Evolutionary conservation across 2,113 vertebrate species (phyloP).

Genomic region (Aegotheles bennettii): DNA sequence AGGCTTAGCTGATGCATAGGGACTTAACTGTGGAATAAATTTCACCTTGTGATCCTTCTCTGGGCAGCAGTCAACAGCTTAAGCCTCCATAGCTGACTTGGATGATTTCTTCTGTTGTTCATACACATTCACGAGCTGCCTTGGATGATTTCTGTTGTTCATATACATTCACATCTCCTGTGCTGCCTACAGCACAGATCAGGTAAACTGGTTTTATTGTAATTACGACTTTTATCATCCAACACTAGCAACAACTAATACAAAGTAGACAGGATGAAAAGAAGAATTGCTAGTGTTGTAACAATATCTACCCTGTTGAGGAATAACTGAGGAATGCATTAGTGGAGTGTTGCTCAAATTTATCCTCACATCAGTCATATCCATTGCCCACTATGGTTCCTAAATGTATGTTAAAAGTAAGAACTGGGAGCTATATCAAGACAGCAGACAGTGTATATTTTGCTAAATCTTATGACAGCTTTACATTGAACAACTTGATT

Average conservation of each 20-base stretch:
- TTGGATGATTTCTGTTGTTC: not conserved
- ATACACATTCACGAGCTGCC: not conserved
- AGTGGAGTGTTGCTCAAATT: not conserved
- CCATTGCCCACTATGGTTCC: not conserved
- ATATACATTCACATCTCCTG: not conserved
- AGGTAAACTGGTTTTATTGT: not conserved
- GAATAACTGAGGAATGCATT: not conserved
- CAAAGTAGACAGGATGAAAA: not conserved
- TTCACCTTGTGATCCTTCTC: not conserved
- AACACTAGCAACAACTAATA: not conserved
- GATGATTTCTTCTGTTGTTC: not conserved
- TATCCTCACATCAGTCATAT: not conserved
- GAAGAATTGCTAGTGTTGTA: not conserved
- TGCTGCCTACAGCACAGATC: not conserved
- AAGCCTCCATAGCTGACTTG: not conserved
- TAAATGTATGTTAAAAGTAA: conserved; percentile 22
- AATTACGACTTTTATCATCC: not conserved
- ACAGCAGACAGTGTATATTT: conserved; percentile 6
- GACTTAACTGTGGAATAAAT: not conserved
- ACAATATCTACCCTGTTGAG: not conserved
- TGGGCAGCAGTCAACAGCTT: not conserved
- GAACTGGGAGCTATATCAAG: conserved; percentile 10
- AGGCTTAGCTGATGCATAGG: not conserved
- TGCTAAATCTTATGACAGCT: not conserved
- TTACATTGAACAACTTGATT: conserved; percentile 40